A percentile compares a stretch with the other conserved stretches of the same genome.
Conservation (phyloP, 2,113 vertebrate species). For the Lates calcarifer region DNA sequence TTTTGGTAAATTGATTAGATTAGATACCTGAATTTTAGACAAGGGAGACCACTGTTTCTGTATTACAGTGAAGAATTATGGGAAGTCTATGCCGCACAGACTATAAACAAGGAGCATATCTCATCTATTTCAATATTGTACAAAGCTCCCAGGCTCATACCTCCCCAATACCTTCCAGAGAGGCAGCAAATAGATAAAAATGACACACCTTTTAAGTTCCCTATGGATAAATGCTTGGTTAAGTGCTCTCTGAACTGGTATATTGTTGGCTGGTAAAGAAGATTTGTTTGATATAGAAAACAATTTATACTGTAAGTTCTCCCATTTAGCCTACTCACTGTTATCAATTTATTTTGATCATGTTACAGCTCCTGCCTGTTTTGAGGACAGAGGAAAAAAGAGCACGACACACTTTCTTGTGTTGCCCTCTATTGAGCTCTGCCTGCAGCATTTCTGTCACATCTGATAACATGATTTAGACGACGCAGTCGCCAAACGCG, state of each 20-base stretch:
- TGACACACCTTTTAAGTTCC: conserved; percentile 70
- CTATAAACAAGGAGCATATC: conserved; percentile 60
- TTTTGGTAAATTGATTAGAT: conserved; percentile 1
- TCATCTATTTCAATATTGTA: conserved; percentile 73
- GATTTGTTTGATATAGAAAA: conserved; percentile 75
- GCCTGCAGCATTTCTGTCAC: conserved; percentile 70
- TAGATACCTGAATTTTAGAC: background rate
- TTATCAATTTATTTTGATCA: conserved; percentile 75
- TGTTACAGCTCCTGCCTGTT: conserved; percentile 56
- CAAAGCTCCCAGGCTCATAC: conserved; percentile 50
- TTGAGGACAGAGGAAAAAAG: conserved; percentile 46
- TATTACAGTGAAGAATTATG: conserved; percentile 32
- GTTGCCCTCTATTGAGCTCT: conserved; percentile 48
- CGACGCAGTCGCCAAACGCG: conserved; percentile 48
- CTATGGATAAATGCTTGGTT: conserved; percentile 80
- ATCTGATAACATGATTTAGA: conserved; percentile 66
- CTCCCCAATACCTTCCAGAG: conserved; percentile 49
- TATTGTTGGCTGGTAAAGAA: conserved; percentile 74
- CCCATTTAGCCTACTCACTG: conserved; percentile 36
- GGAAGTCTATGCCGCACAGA: conserved; percentile 18
- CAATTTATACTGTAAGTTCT: conserved; percentile 56
- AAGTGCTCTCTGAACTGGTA: conserved; percentile 73
- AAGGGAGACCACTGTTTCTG: background rate
- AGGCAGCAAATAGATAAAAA: conserved; percentile 80
- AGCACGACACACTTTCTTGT: conserved; percentile 53